phyloP scores from a whole-genome alignment of 1,140 invertebrate species.

The Macrosteles quadrilineatus region DNA sequence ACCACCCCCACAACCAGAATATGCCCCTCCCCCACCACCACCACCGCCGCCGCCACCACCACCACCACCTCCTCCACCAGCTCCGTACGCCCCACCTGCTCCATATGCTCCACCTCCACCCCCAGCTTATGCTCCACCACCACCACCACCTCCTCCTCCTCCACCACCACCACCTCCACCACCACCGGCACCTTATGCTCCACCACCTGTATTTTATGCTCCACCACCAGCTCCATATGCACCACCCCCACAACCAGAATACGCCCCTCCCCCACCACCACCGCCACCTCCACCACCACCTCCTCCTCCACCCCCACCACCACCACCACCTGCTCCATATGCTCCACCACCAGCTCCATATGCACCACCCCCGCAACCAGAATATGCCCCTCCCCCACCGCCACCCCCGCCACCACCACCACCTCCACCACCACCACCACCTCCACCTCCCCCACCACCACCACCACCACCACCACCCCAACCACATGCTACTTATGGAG shows the following conservation, averaged over 20 bases:
- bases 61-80: not conserved
- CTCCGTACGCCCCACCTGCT: not conserved
- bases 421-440: not conserved
- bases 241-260: not conserved
- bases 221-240: not conserved
- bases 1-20: not conserved
- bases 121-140: not conserved
- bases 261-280: not conserved
- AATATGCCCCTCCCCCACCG: not conserved
- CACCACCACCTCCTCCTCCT: not conserved
- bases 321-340: slow-evolving; percentile 10
- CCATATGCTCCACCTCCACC: not conserved
- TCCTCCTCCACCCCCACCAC: not conserved
- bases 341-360: not conserved
- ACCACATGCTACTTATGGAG: not conserved
- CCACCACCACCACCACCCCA: not conserved
- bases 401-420: not conserved
- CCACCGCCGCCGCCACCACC: not conserved
- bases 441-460: slow-evolving; percentile 8
- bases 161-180: not conserved
- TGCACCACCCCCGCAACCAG: not conserved
- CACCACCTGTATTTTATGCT: not conserved
- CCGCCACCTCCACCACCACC: slow-evolving; percentile 8
- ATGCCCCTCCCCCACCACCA: not conserved
- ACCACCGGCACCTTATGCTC: too few species aligned